Conservation (phyloP, 2,797 vertebrate species). For the Bradypus variegatus region DNA sequence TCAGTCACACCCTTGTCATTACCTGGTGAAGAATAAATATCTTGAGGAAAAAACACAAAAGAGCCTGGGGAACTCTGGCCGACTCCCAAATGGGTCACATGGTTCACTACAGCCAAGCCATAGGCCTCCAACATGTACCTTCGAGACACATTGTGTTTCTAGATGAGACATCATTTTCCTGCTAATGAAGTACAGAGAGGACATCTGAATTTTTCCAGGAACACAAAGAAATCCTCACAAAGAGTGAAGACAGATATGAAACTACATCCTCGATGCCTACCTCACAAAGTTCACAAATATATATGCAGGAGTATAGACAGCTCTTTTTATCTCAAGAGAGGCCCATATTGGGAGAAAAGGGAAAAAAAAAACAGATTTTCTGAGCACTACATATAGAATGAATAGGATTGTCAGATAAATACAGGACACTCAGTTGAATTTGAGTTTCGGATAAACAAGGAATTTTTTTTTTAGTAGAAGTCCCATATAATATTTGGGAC, state of each 20-base stretch:
- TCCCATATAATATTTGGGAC: background rate
- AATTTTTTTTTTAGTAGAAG: background rate
- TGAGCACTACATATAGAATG: background rate
- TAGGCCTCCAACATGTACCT: background rate
- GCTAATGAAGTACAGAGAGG: background rate
- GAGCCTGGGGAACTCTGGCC: background rate
- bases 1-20: background rate
- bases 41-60: background rate
- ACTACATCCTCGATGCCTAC: background rate
- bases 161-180: background rate
- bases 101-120: background rate
- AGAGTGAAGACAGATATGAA: background rate
- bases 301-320: background rate
- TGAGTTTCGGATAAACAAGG: background rate
- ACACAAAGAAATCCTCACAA: background rate
- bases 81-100: background rate
- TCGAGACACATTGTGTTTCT: background rate
- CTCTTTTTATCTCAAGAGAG: background rate
- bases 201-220: background rate
- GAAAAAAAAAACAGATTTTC: background rate
- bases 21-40: background rate
- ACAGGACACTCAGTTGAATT: background rate
- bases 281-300: background rate
- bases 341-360: background rate
- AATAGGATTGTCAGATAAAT: background rate